Conservation (phyloP, 30 jellyfish, hydroid and myxozoan species). For the Aurelia sp. region DNA sequence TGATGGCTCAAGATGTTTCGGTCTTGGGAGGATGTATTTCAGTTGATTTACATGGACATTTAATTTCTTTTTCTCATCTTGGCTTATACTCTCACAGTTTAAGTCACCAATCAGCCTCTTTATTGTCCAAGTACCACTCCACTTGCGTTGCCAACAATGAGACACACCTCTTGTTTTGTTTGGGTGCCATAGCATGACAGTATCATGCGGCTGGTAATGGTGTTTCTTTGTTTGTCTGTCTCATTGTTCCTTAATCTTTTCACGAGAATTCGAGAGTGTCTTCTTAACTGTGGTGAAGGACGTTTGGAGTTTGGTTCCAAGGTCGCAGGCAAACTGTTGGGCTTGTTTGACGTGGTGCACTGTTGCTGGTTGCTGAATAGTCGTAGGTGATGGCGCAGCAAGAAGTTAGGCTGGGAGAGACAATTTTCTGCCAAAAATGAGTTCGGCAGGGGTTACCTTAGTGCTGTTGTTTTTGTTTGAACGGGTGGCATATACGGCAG, state of each 20-base stretch:
- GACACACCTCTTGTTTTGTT: constrained; percentile 7
- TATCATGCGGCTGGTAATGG: neutral
- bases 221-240: constrained; percentile 5
- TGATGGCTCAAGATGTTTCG: too few relatives aligned
- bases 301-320: neutral
- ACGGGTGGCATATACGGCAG: neutral
- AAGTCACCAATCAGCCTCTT: constrained; percentile 24
- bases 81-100: neutral
- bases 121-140: neutral
- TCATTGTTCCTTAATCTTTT: neutral
- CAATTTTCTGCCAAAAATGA: too few relatives aligned
- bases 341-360: constrained; percentile 6
- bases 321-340: constrained; percentile 2
- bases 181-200: constrained; percentile 34
- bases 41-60: neutral
- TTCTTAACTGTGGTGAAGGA: neutral
- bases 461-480: neutral
- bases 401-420: too few relatives aligned
- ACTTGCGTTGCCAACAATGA: constrained; percentile 14
- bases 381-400: neutral
- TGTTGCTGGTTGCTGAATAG: neutral
- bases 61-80: neutral
- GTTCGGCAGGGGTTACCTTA: too few relatives aligned
- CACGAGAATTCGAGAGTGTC: constrained; percentile 19
- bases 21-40: neutral